Conservation (phyloP, 1,140 invertebrate genomes). For the Cepaea nemoralis region DNA sequence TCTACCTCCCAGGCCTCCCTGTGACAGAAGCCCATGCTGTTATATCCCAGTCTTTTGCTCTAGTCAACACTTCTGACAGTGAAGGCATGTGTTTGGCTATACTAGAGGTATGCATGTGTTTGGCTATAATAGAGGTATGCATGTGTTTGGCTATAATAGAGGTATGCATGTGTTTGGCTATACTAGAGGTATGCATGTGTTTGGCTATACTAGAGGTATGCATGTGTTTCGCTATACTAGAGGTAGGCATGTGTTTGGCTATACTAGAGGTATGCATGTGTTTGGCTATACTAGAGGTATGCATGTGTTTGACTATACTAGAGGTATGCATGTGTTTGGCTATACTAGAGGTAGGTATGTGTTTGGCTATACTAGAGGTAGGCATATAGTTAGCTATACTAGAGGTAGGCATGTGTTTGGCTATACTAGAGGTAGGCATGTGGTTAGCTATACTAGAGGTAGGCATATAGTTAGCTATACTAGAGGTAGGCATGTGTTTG, state of each 20-base stretch:
- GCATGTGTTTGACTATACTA: not conserved
- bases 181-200: conserved; percentile 56
- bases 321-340: not conserved
- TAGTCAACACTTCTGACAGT: conserved; percentile 64
- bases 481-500: too few relatives aligned
- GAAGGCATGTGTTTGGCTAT: conserved; percentile 66
- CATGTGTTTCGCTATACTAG: conserved; percentile 62
- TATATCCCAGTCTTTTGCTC: conserved; percentile 54
- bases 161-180: conserved; percentile 56
- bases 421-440: too few relatives aligned
- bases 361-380: too few relatives aligned
- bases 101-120: conserved; percentile 53
- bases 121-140: conserved; percentile 28
- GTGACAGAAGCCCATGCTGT: conserved; percentile 53
- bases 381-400: too few relatives aligned
- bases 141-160: not conserved
- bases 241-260: conserved; percentile 44
- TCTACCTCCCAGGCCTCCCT: conserved; percentile 53
- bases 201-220: not conserved
- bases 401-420: too few relatives aligned
- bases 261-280: not conserved
- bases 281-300: not conserved
- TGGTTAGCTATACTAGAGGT: too few relatives aligned
- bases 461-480: too few relatives aligned
- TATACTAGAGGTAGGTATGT: too few relatives aligned